Conservation (phyloP, 2,113 vertebrate species). For the Ictidomys tridecemlineatus region DNA sequence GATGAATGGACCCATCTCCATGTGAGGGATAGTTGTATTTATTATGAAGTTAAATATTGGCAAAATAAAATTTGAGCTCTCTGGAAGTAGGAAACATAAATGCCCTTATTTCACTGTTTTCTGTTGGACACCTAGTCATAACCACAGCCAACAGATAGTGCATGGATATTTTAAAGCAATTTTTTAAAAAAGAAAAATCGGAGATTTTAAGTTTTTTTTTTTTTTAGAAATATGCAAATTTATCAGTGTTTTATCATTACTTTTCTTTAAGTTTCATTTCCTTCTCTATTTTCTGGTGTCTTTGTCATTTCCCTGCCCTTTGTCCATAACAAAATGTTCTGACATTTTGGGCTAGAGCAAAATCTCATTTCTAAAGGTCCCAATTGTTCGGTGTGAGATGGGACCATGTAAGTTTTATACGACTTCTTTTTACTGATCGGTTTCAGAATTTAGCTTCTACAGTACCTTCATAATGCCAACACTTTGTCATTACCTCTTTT, state of each 20-base stretch:
- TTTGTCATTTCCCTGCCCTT: conserved; percentile 73
- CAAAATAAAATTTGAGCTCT: conserved; percentile 53
- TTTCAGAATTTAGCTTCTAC: conserved; percentile 68
- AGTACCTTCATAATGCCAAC: conserved; percentile 61
- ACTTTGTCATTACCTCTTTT: conserved; percentile 68
- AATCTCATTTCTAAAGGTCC: conserved; percentile 80
- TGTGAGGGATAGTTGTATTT: conserved; percentile 3
- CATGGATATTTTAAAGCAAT: conserved; percentile 28
- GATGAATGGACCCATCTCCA: background rate
- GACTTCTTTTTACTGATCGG: conserved; percentile 67
- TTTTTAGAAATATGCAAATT: conserved; percentile 11
- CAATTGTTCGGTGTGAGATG: conserved; percentile 64
- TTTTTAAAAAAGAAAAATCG: conserved; percentile 17
- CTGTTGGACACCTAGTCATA: conserved; percentile 19
- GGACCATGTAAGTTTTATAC: conserved; percentile 65
- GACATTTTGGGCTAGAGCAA: conserved; percentile 78
- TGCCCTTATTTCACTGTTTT: background rate
- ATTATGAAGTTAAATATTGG: background rate
- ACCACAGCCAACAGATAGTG: background rate
- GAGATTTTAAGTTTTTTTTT: background rate
- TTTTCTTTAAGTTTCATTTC: conserved; percentile 42
- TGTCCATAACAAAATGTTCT: conserved; percentile 77
- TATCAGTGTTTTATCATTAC: background rate
- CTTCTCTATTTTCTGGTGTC: conserved; percentile 57
- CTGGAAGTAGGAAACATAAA: background rate